These are phyloP conservation scores for Epinephelus awoara DNA, from an alignment of 2,797 vertebrate species.

Conservation along the genomic window DNA sequence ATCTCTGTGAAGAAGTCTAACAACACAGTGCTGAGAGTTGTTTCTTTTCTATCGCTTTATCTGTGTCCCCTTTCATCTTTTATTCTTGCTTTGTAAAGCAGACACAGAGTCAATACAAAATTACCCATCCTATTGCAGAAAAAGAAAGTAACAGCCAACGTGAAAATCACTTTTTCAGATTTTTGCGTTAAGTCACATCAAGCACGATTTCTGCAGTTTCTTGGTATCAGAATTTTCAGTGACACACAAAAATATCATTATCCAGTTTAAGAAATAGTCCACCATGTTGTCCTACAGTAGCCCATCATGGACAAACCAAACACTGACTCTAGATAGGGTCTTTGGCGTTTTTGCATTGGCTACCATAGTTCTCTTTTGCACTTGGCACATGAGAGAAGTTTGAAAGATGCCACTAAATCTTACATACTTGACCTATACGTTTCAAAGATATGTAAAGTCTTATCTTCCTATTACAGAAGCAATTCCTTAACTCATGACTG, in stretches of 20 bases:
- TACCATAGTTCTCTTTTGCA: too few relatives aligned
- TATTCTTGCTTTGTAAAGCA: conserved; percentile 5
- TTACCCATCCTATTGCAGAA: neutral
- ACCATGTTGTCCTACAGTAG: too few relatives aligned
- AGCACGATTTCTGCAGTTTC: neutral
- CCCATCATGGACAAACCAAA: too few relatives aligned
- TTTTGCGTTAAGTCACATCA: neutral
- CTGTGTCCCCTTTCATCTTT: conserved; percentile 13
- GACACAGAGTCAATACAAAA: neutral
- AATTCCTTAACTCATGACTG: too few relatives aligned
- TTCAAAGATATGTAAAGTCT: too few relatives aligned
- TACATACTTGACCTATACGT: too few relatives aligned
- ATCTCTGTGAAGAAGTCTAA: conserved; percentile 4
- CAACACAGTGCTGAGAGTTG: neutral
- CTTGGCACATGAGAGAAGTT: too few relatives aligned
- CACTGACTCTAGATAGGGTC: too few relatives aligned
- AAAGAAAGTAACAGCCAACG: neutral
- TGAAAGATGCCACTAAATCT: too few relatives aligned
- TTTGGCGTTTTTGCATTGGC: too few relatives aligned
- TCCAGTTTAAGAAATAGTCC: neutral
- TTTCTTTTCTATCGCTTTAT: neutral
- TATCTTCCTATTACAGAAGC: too few relatives aligned
- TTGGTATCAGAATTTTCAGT: neutral
- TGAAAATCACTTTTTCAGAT: neutral
- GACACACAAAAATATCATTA: neutral